phyloP scores from a whole-genome alignment of 2,888 invertebrate genomes.

The Chromoteleia sp. region DNA sequence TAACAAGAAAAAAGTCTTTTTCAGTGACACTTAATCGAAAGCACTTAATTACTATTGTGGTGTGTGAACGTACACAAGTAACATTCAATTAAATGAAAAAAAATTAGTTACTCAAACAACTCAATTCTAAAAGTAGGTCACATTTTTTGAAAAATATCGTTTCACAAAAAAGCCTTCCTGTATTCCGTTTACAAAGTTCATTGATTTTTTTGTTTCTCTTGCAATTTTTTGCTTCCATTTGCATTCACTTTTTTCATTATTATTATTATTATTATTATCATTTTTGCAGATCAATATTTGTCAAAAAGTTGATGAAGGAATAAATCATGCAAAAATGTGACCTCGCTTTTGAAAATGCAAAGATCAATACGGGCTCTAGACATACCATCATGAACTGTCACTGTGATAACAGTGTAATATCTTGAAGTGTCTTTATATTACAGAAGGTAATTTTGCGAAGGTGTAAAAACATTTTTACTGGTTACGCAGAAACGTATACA shows the following conservation, averaged over 20 bases:
- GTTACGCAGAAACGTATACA: background rate
- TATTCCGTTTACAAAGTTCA: background rate
- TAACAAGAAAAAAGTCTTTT: background rate
- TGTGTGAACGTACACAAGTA: background rate
- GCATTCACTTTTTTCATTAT: background rate
- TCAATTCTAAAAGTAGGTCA: background rate
- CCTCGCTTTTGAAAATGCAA: constrained; percentile 25
- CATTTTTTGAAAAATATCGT: background rate
- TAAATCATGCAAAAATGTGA: constrained; percentile 22
- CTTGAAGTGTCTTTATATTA: constrained; percentile 1
- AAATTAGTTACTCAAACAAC: background rate
- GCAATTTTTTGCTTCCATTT: background rate
- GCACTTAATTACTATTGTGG: background rate
- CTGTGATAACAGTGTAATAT: constrained; percentile 8
- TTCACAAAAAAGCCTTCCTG: background rate
- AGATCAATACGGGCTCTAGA: constrained; percentile 15
- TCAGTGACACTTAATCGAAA: background rate
- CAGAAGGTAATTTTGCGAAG: background rate
- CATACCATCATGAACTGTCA: constrained; percentile 13
- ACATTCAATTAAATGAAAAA: background rate
- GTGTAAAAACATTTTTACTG: constrained; percentile 7
- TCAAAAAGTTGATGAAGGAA: constrained; percentile 2
- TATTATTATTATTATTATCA: constrained; percentile 1
- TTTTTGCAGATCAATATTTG: constrained; percentile 1
- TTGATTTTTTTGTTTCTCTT: background rate